Conservation (phyloP, 2,888 invertebrate species). For the Drosophila parthenogenetica region DNA sequence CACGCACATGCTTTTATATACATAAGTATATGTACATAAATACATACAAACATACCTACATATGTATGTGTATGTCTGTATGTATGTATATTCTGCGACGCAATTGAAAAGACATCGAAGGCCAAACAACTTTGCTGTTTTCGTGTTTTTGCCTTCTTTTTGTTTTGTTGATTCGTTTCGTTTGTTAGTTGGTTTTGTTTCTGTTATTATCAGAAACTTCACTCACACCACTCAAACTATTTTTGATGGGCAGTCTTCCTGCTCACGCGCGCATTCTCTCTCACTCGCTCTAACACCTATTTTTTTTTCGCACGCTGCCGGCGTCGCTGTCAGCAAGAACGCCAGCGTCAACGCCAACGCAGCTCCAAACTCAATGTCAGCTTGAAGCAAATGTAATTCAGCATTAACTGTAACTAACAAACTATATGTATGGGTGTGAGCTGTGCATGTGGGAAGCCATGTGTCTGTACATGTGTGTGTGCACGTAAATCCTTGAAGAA, state of each 20-base stretch:
- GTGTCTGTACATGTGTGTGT: not conserved
- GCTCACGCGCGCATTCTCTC: constrained; percentile 17
- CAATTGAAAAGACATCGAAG: constrained; percentile 80
- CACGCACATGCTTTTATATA: constrained; percentile 11
- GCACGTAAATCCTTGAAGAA: constrained; percentile 13
- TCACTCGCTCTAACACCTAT: constrained; percentile 9
- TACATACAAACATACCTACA: constrained; percentile 15
- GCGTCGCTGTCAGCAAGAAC: constrained; percentile 18
- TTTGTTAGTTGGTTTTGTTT: constrained; percentile 61
- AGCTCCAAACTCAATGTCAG: not conserved
- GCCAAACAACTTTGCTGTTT: constrained; percentile 78
- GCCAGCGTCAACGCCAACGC: too few relatives aligned
- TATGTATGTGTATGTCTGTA: constrained; percentile 20
- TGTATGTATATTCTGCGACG: constrained; percentile 73
- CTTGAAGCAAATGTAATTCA: not conserved
- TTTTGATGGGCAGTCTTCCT: constrained; percentile 23
- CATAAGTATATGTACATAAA: constrained; percentile 12
- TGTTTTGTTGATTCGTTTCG: constrained; percentile 25
- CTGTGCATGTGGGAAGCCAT: not conserved
- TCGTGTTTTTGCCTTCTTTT: constrained; percentile 50
- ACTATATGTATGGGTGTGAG: too few relatives aligned
- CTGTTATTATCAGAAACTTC: constrained; percentile 75
- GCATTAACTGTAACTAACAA: too few relatives aligned
- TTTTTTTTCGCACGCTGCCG: constrained; percentile 35
- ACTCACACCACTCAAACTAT: constrained; percentile 38